Conservation (phyloP, 1,140 invertebrate species). For the Tachypleus tridentatus region DNA sequence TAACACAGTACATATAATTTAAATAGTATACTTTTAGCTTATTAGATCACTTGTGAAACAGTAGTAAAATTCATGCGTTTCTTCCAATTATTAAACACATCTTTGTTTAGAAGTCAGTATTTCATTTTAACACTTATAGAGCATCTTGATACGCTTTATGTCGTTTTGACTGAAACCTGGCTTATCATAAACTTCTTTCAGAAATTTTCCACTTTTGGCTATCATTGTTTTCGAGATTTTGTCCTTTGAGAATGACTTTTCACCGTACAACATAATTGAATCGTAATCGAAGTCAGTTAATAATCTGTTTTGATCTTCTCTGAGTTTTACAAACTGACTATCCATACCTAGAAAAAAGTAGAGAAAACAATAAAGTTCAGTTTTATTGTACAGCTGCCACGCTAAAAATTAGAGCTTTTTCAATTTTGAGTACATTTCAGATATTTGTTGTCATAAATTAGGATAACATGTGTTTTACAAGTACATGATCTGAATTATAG, state of each 20-base stretch:
- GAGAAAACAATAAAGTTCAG: too few species aligned
- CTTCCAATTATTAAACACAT: too few species aligned
- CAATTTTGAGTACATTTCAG: too few species aligned
- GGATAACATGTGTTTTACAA: too few species aligned
- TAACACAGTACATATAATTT: too few species aligned
- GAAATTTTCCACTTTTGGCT: conserved; percentile 18
- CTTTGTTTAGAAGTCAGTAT: neutral
- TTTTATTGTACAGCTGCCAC: too few species aligned
- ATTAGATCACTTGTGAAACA: too few species aligned
- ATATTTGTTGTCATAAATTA: too few species aligned
- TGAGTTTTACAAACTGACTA: conserved; percentile 21
- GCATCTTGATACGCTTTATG: neutral
- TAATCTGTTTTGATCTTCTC: conserved; percentile 14
- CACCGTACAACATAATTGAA: conserved; percentile 35
- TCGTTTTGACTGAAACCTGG: conserved; percentile 15
- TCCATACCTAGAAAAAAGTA: conserved; percentile 6
- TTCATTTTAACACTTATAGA: neutral
- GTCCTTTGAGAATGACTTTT: conserved; percentile 31
- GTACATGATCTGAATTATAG: too few species aligned
- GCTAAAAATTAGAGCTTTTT: too few species aligned
- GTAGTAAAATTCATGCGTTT: too few species aligned
- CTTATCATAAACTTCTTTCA: conserved; percentile 30
- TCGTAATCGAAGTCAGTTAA: conserved; percentile 29
- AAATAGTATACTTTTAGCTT: too few species aligned
- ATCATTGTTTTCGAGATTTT: conserved; percentile 28